Evolutionary conservation across 2,888 invertebrate species (phyloP), one percentile per base, ranked within the genome.

Genomic region (Oxyteleia sp.): DNA sequence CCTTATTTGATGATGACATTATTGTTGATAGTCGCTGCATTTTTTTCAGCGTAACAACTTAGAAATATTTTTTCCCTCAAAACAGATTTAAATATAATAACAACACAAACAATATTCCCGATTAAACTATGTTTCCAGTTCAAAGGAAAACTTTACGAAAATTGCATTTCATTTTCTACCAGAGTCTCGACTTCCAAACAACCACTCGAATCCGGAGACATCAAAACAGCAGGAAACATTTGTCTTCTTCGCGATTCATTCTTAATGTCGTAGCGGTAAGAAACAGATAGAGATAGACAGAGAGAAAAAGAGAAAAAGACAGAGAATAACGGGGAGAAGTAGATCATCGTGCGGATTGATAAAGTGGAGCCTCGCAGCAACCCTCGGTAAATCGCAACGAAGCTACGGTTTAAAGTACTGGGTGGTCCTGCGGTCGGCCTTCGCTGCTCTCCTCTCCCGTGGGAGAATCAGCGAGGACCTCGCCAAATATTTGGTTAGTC

Each of bases 401-500:
- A 76, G 84, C 85, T 83, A 85, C 84, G 85, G 85, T 88, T 90
- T 88, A 88, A 89, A 89, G 87, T 83, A 80, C 74, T 82, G 86
- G 85, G 84, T 87, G 86, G 86, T 85, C 86, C 86, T 49, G 57
- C 57, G 63, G 8, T 18, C 8, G 32, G 32, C 76, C 66, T 64
- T 51, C 66, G 63, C 85, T 32, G 8, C 57, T 74, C 47, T 45
- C 61, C 53, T 71, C 72, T 83, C 82, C 82, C 84, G 79, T 69
- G 83, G 84, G 84, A 86, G 86, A 78, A 49, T 78, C 63, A 45
- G 23, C 29, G 86, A 90, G 90, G 89, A 91, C 88, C 89, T 92
- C 86, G 88, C 85, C 91, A 93, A 93, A 93, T 93, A 92, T 93
- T 93, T 93, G 91, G 90, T 91, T 92, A 92, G 91, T 89, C 91